phyloP scores from a whole-genome alignment of 2,113 vertebrate species.

The Grantiella picta region DNA sequence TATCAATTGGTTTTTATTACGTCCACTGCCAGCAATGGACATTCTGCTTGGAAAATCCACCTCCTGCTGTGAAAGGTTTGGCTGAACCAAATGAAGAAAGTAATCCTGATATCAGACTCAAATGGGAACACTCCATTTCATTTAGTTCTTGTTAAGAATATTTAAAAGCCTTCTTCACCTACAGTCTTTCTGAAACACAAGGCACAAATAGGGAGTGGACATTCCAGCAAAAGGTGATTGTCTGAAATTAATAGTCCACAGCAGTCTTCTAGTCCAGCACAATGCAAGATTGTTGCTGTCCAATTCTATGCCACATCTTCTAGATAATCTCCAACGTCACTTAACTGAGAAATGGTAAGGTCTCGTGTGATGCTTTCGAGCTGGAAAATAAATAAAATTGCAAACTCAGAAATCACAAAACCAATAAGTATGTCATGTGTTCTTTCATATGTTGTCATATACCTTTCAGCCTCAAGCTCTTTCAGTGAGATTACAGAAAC shows the following conservation, averaged over 20 bases:
- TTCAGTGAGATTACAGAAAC: background rate
- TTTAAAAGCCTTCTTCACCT: constrained; percentile 49
- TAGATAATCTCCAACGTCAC: constrained; percentile 85
- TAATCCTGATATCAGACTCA: constrained; percentile 7
- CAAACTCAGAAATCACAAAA: background rate
- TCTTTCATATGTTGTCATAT: background rate
- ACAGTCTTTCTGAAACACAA: constrained; percentile 66
- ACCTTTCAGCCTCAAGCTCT: background rate
- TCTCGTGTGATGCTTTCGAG: constrained; percentile 88
- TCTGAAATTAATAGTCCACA: constrained; percentile 38
- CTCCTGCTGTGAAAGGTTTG: constrained; percentile 1
- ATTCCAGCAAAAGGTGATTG: constrained; percentile 62
- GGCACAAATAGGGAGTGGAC: constrained; percentile 67
- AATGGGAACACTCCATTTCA: background rate
- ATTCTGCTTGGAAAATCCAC: background rate
- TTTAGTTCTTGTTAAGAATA: constrained; percentile 40
- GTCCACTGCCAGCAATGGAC: constrained; percentile 41
- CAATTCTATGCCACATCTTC: constrained; percentile 84
- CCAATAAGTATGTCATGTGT: background rate
- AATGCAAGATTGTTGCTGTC: background rate
- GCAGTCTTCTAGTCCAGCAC: constrained; percentile 18
- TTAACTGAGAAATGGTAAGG: constrained; percentile 85
- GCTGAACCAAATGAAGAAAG: constrained; percentile 18
- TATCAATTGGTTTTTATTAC: background rate
- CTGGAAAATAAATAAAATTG: constrained; percentile 56